phyloP scores from a whole-genome alignment of 2,888 invertebrate genomes.

The Mythimna loreyi region DNA sequence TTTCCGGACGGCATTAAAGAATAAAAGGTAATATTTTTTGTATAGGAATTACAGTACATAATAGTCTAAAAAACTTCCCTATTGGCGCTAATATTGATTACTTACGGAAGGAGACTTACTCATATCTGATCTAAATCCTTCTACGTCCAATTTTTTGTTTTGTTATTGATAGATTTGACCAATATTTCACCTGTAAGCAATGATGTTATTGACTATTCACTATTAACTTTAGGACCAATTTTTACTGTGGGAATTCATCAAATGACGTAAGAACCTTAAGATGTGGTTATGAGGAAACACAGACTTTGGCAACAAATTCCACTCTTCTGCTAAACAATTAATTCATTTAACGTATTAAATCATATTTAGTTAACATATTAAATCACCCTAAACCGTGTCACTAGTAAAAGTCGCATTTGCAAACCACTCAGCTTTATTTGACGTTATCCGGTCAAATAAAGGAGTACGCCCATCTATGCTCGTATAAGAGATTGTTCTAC shows the following conservation, averaged over 20 bases:
- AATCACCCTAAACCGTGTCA: conserved; percentile 49
- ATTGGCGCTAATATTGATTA: neutral
- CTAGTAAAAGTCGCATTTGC: conserved; percentile 53
- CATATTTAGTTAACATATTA: conserved; percentile 11
- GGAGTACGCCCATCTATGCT: conserved; percentile 15
- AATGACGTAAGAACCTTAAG: too few species aligned
- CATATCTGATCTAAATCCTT: too few species aligned
- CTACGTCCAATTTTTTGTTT: too few species aligned
- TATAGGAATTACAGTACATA: neutral
- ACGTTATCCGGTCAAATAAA: conserved; percentile 41
- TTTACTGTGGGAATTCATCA: too few species aligned
- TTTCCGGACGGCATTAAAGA: conserved; percentile 23
- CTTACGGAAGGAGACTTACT: neutral
- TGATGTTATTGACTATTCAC: too few species aligned
- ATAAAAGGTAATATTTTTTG: conserved; percentile 11
- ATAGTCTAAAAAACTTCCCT: conserved; percentile 8
- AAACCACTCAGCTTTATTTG: conserved; percentile 52
- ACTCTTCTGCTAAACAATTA: too few species aligned
- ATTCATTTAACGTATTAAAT: too few species aligned
- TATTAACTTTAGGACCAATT: too few species aligned
- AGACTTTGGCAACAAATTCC: too few species aligned
- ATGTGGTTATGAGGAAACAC: too few species aligned
- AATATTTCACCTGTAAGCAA: too few species aligned
- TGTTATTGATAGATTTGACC: too few species aligned
- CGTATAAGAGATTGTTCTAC: conserved; percentile 24